Percentiles rank a stretch among this genome's conserved stretches.
phyloP scores from a whole-genome alignment of 2,888 invertebrate genomes.

The Machimus atricapillus region DNA sequence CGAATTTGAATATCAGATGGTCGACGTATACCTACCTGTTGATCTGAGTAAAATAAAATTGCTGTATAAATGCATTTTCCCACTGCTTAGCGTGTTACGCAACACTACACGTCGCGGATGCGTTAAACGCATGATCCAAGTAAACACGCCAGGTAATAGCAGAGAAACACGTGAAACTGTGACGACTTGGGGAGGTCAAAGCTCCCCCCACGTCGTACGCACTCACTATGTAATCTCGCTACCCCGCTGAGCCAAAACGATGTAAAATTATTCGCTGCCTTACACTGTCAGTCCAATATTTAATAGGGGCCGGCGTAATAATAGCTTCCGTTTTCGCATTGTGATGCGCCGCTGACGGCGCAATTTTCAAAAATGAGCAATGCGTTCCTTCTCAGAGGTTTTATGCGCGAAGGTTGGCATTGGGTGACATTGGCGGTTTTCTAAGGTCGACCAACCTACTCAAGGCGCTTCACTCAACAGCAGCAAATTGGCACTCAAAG shows the following conservation, averaged over 20 bases:
- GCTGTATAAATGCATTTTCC: not conserved
- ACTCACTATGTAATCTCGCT: not conserved
- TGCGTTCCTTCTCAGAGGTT: constrained; percentile 42
- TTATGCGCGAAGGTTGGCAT: constrained; percentile 31
- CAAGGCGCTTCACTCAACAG: not conserved
- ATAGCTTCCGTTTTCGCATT: constrained; percentile 38
- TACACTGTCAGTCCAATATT: not conserved
- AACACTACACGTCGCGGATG: not conserved
- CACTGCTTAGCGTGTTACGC: not conserved
- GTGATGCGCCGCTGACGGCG: not conserved
- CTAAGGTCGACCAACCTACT: not conserved
- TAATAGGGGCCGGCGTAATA: constrained; percentile 8
- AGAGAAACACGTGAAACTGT: not conserved
- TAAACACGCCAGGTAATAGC: not conserved
- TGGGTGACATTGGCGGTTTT: not conserved
- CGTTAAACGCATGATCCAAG: not conserved
- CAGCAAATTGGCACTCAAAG: not conserved
- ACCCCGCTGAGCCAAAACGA: not conserved
- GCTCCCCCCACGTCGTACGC: not conserved
- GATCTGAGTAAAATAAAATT: not conserved
- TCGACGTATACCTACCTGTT: not conserved
- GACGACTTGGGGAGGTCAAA: not conserved
- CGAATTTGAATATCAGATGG: not conserved
- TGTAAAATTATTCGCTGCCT: not conserved
- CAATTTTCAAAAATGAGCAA: constrained; percentile 36